Evolutionary conservation across 2,888 invertebrate genomes (phyloP), one percentile per base, ranked within the genome.

Genomic region (Drymonia ruficornis): DNA sequence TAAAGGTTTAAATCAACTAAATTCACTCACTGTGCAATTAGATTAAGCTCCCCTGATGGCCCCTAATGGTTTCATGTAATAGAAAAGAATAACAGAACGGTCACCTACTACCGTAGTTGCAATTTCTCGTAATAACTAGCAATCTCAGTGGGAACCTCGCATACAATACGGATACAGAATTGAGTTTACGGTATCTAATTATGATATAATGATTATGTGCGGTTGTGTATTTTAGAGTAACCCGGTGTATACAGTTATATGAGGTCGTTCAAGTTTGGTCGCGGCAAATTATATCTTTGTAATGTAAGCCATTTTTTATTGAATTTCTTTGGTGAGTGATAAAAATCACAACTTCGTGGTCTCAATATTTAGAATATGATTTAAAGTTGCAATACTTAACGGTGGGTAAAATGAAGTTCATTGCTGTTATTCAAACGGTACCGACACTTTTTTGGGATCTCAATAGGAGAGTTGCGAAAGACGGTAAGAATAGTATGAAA

Each of bases 171-270:
- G 79, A 81, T 74, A 78, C 72, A 73, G 79, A 83, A 87, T 86
- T 79, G 82, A 84, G 78, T 80, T 81, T 85, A 87, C 87, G 86
- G 87, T 88, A 83, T 72, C 74, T 83, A 87, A 87, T 87, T 79
- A 76, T 80, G 74, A 77, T 74, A 76, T 78, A 78, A 76, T 79
- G 65, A 67, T 72, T 62, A 68, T 65, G 59, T 72, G 72, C 65
- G 73, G 72, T 74, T 71, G 67, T 67, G 61, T 68, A 66, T 64
- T 67, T 70, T 64, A 62, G 61, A 67, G 66, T 63, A 67, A 59
- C 51, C 50, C 48, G 53, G 44, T 50, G 55, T 62, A 58, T 67
- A 63, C 65, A 61, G 65, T 68, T 70, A 67, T 51, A 65, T 61
- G 54, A 50, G 54, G 56, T 56, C 50, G 34, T 46, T 49, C 38